Evolutionary conservation across 2,888 invertebrate species (phyloP), one percentile per base, ranked within the genome.

Genomic region (Rhyacophila evoluta): DNA sequence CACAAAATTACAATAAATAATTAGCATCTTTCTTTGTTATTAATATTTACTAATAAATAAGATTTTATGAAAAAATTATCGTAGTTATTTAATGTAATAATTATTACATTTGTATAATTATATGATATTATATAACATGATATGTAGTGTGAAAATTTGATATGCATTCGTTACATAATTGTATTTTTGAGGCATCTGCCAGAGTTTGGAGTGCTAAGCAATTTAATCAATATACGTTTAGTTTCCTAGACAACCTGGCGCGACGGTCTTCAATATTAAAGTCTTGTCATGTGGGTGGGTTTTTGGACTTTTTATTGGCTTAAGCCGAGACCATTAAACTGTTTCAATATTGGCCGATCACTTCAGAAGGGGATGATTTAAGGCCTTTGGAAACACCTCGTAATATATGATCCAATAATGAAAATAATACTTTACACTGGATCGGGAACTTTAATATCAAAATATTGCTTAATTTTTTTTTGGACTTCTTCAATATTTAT

Each of bases 161-260:
- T 55, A 19, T 55, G 55, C 55, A 55, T 55, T 55, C 19, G 55
- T 55, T 55, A 55, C 15, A 55, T 55, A 55, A 55, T 55, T 15
- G 55, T 0, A 19, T 55, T 55, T 55, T 55, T 55, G 10, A 55
- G 55, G 19, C 55, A 55, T 15, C 55, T 55, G 55, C 55, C 55
- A 55, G 25, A 55, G 15, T 55, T 55, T 55, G 55, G 55, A 55
- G 19, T 55, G 55, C 25, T 55, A 15, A 55, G 55, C 37, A 68
- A 79, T 76, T 80, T 73, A 77, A 80, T 80, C 80, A 77, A 80
- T 80, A 80, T 37, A 80, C 69, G 77, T 75, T 75, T 36, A 39
- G 80, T 80, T 72, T 55, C 77, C 80, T 77, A 71, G 80, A 74
- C 80, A 75, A 78, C 74, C 74, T 67, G 74, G 70, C 73, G 77